Evolutionary conservation across 2,797 vertebrate species (phyloP), one percentile per base, ranked within the genome.

Genomic region (Pangasius macronema): DNA sequence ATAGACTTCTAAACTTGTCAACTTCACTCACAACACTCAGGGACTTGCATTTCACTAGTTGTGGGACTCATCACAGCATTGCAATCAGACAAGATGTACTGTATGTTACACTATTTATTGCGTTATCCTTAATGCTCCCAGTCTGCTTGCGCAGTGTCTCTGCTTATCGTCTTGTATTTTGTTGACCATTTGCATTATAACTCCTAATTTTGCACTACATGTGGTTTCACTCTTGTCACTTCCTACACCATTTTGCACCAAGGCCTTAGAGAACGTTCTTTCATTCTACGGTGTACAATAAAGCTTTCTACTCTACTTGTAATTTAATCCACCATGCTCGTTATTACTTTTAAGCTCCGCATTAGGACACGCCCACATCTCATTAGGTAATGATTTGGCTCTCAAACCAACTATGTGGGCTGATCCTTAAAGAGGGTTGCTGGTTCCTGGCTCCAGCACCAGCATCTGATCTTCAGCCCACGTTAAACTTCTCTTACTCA

Each of bases 381-480:
- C 42, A 82, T 82, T 82, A 67, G 81, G 81, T 82, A 82, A 82
- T n/a, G 42, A 82, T 49, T 83, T 83, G 81, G 42, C 81, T 67
- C 20, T 11, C 10, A 14, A 68, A 51, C 24, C 14, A 67, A 51
- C 46, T 51, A 83, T 2, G 63, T 68, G 81, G 81, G 81, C 81
- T 20, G 46, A 22, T 53, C 81, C 63, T 83, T 51, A 83, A 68
- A 83, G 81, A 68, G 59, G 42, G 30, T 82, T 49, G 61, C 27
- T 22, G 63, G 61, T 68, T 83, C 63, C n/a, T 83, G 81, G 80
- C 80, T 82, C 42, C 81, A 51, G 63, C 59, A 49, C 36, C 57
- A 82, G 81, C 81, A 82, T 82, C 81, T 51, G 42, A 82, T 83
- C 63, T 83, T 68, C 81, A 83, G 81, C 81, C 81, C 61, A 65